Conservation (phyloP, 2,888 invertebrate genomes). For the Cephus pygmeus region DNA sequence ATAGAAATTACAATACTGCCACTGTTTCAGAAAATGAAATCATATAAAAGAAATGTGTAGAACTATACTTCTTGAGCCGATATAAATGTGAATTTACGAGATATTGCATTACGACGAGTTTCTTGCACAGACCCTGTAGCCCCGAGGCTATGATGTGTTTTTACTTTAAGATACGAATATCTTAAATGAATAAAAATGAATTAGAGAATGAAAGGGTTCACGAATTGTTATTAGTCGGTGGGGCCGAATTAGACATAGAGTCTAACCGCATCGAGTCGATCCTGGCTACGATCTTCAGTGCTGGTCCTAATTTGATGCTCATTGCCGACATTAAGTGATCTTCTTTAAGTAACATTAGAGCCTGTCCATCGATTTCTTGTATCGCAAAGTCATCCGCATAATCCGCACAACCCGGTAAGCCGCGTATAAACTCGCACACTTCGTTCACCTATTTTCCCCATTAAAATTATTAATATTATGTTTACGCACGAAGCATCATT, state of each 20-base stretch:
- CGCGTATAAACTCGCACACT: constrained; percentile 89
- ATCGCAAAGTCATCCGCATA: constrained; percentile 95
- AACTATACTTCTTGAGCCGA: background rate
- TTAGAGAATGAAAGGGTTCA: constrained; percentile 22
- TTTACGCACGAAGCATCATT: background rate
- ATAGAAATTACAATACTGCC: too few relatives aligned
- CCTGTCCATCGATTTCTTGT: constrained; percentile 97
- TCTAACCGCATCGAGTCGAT: constrained; percentile 86
- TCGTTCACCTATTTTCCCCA: constrained; percentile 75
- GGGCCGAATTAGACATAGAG: constrained; percentile 47
- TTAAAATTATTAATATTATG: background rate
- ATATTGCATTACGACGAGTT: constrained; percentile 17
- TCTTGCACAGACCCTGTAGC: constrained; percentile 52
- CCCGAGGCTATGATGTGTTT: constrained; percentile 26
- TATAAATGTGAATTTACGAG: background rate
- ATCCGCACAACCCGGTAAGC: constrained; percentile 88
- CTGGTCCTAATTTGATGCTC: constrained; percentile 95
- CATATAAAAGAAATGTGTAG: background rate
- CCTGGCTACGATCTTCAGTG: constrained; percentile 93
- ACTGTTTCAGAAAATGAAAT: background rate
- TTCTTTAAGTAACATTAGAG: constrained; percentile 89
- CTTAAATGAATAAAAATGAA: constrained; percentile 2
- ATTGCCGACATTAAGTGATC: constrained; percentile 95
- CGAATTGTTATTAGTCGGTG: constrained; percentile 41
- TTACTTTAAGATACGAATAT: background rate